A percentile compares a stretch with the other conserved stretches of the same genome.
phyloP scores from a whole-genome alignment of 2,797 vertebrate species.

The Cyprinodon diabolis region DNA sequence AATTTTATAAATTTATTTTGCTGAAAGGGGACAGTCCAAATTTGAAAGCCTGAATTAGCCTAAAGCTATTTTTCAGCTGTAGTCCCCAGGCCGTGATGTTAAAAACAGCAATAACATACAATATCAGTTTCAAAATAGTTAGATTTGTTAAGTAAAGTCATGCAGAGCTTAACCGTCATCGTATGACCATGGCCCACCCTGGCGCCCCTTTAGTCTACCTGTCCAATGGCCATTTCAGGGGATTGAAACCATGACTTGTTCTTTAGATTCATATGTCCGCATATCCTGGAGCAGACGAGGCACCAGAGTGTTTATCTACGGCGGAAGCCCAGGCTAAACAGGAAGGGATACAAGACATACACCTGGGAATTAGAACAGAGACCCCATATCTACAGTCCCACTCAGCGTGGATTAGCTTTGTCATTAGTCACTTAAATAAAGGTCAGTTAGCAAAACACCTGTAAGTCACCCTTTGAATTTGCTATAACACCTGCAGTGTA shows the following conservation, averaged over 20 bases:
- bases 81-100: too few species aligned
- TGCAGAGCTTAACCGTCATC: constrained; percentile 29
- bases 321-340: constrained; percentile 94
- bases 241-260: constrained; percentile 72
- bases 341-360: constrained; percentile 90
- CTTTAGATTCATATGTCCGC: constrained; percentile 44
- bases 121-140: not conserved
- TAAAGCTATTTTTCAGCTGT: too few species aligned
- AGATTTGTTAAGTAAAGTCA: not conserved
- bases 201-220: constrained; percentile 23
- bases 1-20: too few species aligned
- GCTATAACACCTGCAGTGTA: constrained; percentile 34
- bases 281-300: constrained; percentile 55
- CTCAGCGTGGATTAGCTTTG: constrained; percentile 37
- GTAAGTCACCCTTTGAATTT: constrained; percentile 29
- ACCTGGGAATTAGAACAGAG: constrained; percentile 73
- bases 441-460: constrained; percentile 41
- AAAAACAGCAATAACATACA: too few species aligned
- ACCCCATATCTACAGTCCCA: constrained; percentile 39
- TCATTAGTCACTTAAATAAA: constrained; percentile 45
- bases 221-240: constrained; percentile 35
- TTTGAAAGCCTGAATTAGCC: too few species aligned
- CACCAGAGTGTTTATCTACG: constrained; percentile 87
- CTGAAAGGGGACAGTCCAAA: too few species aligned
- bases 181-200: constrained; percentile 27